These are phyloP conservation scores for Coryphaenoides rupestris DNA, from an alignment of 2,113 vertebrate genomes.

Conservation along the genomic window DNA sequence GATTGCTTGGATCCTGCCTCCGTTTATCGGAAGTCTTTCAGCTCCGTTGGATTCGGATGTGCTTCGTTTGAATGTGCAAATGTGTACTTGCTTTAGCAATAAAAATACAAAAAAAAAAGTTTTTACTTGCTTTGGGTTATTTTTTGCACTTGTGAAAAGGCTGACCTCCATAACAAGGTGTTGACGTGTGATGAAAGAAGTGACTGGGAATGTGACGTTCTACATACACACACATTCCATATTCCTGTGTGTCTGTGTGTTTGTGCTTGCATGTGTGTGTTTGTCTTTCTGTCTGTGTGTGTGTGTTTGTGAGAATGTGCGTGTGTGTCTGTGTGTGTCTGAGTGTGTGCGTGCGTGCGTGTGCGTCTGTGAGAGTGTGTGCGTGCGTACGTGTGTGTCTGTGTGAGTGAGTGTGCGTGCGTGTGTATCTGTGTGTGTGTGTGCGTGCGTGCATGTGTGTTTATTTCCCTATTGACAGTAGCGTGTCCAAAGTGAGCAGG, in stretches of 20 bases:
- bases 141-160: neutral
- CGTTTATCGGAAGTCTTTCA: conserved; percentile 14
- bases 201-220: no score
- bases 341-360: neutral
- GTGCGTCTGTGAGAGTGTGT: neutral
- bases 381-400: neutral
- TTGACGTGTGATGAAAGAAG: conserved; percentile 39
- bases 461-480: no score
- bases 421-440: neutral
- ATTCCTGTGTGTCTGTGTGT: neutral
- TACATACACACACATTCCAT: neutral
- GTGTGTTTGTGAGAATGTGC: neutral
- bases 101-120: conserved; percentile 53
- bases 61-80: conserved; percentile 67
- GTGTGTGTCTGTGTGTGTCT: neutral
- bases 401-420: neutral
- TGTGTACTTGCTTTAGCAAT: conserved; percentile 82
- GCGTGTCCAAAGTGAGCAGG: no score
- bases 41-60: conserved; percentile 4
- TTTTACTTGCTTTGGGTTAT: no score
- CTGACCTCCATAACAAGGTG: conserved; percentile 10
- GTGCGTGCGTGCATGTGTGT: neutral
- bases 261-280: neutral
- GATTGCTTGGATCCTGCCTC: neutral
- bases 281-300: neutral